A percentile compares a stretch with the other conserved stretches of the same genome.
These are phyloP conservation scores for Epizoanthus scotinus DNA, from an alignment of 92 coral and sea anemone species.

Conservation along the genomic window DNA sequence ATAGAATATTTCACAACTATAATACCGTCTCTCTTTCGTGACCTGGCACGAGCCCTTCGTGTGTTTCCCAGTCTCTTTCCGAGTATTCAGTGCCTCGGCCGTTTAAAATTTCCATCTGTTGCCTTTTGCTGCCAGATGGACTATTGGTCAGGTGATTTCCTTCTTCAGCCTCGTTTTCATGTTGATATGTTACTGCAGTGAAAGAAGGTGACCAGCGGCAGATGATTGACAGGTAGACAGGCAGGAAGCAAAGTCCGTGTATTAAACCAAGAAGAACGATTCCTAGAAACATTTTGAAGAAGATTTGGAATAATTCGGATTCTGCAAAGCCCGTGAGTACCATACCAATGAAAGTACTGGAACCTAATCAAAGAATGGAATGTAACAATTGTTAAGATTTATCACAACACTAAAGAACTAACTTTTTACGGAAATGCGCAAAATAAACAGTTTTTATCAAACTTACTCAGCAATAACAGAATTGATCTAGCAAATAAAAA, in stretches of 20 bases:
- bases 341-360: conserved; percentile 83
- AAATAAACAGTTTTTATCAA: too few species aligned
- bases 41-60: not conserved
- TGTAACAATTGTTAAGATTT: not conserved
- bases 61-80: not conserved
- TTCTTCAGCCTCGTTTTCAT: conserved; percentile 1
- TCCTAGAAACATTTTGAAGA: conserved; percentile 81
- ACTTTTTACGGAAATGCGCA: not conserved
- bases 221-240: conserved; percentile 73
- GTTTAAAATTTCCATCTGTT: not conserved
- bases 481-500: too few species aligned
- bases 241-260: conserved; percentile 77
- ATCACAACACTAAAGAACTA: not conserved
- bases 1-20: not conserved
- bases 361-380: conserved; percentile 39
- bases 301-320: conserved; percentile 71
- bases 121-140: not conserved
- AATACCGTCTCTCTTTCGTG: conserved; percentile 5
- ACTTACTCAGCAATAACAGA: too few species aligned
- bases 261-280: conserved; percentile 77
- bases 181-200: conserved; percentile 25
- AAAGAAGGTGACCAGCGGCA: conserved; percentile 51
- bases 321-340: conserved; percentile 69
- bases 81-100: not conserved
- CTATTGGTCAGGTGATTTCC: not conserved